Conservation (phyloP, 2,113 vertebrate species). For the Gallinago paraguaiae region DNA sequence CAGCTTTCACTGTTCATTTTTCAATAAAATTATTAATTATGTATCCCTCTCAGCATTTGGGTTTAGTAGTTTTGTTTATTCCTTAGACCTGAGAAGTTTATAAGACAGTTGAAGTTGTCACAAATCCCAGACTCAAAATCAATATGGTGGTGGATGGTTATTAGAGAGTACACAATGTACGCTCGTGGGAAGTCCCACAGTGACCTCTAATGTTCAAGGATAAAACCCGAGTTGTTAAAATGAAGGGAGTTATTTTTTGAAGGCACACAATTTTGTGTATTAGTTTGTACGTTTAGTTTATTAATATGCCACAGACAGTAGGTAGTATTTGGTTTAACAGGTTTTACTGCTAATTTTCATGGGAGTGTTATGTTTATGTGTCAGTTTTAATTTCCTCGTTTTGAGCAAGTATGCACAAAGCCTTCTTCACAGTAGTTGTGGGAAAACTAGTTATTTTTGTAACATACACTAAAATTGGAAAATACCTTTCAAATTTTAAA, state of each 20-base stretch:
- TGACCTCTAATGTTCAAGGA: constrained; percentile 46
- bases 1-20: background rate
- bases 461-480: background rate
- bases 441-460: background rate
- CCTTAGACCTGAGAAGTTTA: background rate
- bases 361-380: background rate
- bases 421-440: background rate
- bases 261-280: background rate
- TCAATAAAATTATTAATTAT: background rate
- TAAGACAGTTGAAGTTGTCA: background rate
- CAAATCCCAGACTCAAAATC: background rate
- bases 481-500: background rate
- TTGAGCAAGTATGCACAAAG: background rate
- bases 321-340: background rate
- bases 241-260: background rate
- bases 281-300: background rate
- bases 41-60: background rate
- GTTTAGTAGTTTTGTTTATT: background rate
- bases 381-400: background rate
- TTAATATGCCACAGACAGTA: background rate
- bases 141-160: background rate
- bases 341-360: background rate
- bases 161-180: background rate
- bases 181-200: background rate
- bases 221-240: background rate